Conservation (phyloP, 2,888 invertebrate genomes). For the Temnothorax rugatulus region DNA sequence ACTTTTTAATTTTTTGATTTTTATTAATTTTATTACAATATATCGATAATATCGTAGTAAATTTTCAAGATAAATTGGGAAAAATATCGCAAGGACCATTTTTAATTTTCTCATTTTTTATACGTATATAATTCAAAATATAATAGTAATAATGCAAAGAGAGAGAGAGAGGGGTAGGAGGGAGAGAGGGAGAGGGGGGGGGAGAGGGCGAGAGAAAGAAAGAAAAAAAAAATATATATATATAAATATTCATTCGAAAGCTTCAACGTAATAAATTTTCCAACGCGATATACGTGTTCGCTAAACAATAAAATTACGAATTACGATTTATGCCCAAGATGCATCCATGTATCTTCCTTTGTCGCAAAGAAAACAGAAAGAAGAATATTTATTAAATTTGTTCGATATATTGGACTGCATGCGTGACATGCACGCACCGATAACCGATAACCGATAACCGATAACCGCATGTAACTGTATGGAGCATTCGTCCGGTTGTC, state of each 20-base stretch:
- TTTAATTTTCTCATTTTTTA: neutral
- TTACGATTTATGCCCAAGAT: constrained; percentile 1
- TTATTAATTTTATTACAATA: neutral
- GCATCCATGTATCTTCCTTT: neutral
- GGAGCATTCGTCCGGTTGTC: constrained; percentile 58
- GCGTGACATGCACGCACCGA: constrained; percentile 36
- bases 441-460: constrained; percentile 47
- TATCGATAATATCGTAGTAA: neutral
- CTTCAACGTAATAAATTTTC: neutral
- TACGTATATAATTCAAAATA: neutral
- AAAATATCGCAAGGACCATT: neutral
- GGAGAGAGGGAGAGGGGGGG: no score
- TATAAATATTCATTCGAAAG: neutral
- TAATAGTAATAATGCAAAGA: neutral
- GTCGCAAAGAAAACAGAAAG: constrained; percentile 12
- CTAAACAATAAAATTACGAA: neutral
- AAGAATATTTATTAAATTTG: constrained; percentile 54
- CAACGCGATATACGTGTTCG: neutral
- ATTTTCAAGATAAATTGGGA: neutral
- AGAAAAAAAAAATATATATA: neutral
- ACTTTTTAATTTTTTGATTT: neutral
- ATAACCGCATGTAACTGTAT: constrained; percentile 57
- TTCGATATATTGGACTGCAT: constrained; percentile 10
- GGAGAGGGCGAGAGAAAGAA: no score
- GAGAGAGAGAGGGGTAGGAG: neutral